Evolutionary conservation across 2,888 invertebrate genomes (phyloP).

Genomic region (Icerya purchasi): DNA sequence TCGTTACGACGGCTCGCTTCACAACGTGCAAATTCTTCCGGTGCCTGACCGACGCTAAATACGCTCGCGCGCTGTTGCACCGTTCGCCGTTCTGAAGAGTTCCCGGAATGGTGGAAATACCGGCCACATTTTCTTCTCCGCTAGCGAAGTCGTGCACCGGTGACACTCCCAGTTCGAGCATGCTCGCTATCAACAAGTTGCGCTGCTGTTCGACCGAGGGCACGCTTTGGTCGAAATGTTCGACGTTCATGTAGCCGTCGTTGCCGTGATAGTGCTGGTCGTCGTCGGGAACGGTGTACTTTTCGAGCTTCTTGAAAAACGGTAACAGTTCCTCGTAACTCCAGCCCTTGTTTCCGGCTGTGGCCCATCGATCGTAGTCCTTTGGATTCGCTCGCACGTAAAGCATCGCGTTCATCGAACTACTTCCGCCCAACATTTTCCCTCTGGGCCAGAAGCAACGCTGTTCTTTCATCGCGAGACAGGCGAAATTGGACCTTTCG

Average conservation of each 20-base stretch:
- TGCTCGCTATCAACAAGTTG: neutral
- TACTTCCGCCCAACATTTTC: too few relatives aligned
- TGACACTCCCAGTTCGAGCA: conserved; percentile 4
- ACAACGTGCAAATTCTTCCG: conserved; percentile 36
- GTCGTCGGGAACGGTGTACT: too few relatives aligned
- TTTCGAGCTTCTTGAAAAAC: too few relatives aligned
- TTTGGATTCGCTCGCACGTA: too few relatives aligned
- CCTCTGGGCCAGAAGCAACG: too few relatives aligned
- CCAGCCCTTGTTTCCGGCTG: too few relatives aligned
- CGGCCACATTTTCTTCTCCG: neutral
- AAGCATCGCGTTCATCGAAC: too few relatives aligned
- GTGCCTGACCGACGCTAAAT: conserved; percentile 28
- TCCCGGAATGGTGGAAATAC: neutral
- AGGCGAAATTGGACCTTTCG: too few relatives aligned
- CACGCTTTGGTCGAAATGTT: conserved; percentile 1
- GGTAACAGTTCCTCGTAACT: too few relatives aligned
- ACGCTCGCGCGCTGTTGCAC: conserved; percentile 27
- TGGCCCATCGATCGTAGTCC: too few relatives aligned
- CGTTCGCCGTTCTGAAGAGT: conserved; percentile 23
- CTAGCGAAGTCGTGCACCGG: neutral
- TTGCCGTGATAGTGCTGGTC: conserved; percentile 8
- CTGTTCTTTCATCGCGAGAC: too few relatives aligned
- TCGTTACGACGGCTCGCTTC: conserved; percentile 33
- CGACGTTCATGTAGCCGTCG: conserved; percentile 3
- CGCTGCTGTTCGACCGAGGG: neutral